Base-by-base conservation (phyloP, 30 jellyfish, hydroid and myxozoan species). In the Calvadosia cruxmelitensis region DNA sequence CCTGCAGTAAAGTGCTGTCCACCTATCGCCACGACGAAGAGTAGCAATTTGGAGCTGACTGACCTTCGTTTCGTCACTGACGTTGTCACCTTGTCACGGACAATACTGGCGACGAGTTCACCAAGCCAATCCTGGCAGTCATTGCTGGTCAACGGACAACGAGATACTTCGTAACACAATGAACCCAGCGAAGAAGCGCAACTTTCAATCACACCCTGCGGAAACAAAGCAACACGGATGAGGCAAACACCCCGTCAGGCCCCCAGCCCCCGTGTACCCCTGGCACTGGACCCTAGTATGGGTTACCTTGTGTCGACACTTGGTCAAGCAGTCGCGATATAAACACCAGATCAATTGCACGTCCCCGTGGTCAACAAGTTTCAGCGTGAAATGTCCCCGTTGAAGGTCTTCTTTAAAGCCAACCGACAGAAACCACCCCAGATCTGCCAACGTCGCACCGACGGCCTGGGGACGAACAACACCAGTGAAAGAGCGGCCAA, bases 41-140 rank as follows among this genome's bases (percentile, higher is more conserved):
- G 35, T 68, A 31, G 13, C 3, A 0, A n/a, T 24, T 29, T 0
- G 35, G 32, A 68, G 3, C 10, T 12, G 3, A 66, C 73, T 0
- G 0, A 83, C 95, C 95, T 77, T 67, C 95, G 71, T 57, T 84
- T 84, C 27, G 95, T 84, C 1, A 84, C 92, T 20, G 95, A 84
- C 13, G 86, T 51, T 31, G 67, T 81, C 50, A 67, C 30, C 31
- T 77, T 84, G 31, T 64, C 53, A 25, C 75, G 68, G 24, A 68
- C 77, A 26, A 77, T 66, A 2, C 92, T 76, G 13, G 23, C 66
- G 35, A 84, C 50, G 34, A 81, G 52, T n/a, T 73, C 82, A 61
- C 1, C 73, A 5, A 81, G 52, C 92, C 89, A 78, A 13, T 62
- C 66, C 31, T 32, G 13, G 28, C 76, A 35, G 16, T 34, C 32